Base-by-base conservation (phyloP, 2,113 vertebrate genomes). In the Cyphomyrus discorhynchus region DNA sequence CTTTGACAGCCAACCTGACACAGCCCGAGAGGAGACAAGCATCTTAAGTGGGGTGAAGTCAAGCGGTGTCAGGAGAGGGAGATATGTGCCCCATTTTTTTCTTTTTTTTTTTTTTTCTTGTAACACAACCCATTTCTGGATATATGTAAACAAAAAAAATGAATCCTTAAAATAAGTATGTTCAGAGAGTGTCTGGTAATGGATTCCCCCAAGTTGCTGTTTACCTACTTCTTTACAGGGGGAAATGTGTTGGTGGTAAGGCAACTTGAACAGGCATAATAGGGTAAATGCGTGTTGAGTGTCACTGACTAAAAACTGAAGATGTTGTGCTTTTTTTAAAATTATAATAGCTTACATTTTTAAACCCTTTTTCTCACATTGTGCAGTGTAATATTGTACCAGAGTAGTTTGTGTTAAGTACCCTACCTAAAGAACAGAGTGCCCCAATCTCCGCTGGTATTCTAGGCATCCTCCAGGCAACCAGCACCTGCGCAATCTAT, bases 1-100 rank as follows among this genome's bases (percentile, higher is more conserved):
- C 46, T 49, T 86, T 86, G 83, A 86, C 83, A 86, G 83, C 46
- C 46, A n/a, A 47, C 47, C 83, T 86, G 83, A 86, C 46, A 86
- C 83, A 47, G 47, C 83, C 47, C 3, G 47, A 86, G 83, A 50
- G 46, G 10, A 86, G 83, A 50, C 45, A 86, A 50, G 83, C 46
- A 31, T 86, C 45, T 49, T 49, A 86, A 86, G 83, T n/a, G 83
- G 47, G 74, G n/a, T 50, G 13, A 85, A 85, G 83, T 86, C 83
- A 7, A 27, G 45, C 24, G 1, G 21, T 86, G 45, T 49, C 83
- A 49, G 83, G 24, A 50, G 21, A 45, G 47, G 83, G 24, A 50
- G 6, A 47, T 84, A 84, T 47, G 19, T 47, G 82, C n/a, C 82
- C 82, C 21, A 47, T 46, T 84, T 84, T 47, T 46, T 11, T n/a